Evolutionary conservation across 1,140 invertebrate species (phyloP), one percentile per base, ranked within the genome.

Genomic region (Brachionus plicatilis): DNA sequence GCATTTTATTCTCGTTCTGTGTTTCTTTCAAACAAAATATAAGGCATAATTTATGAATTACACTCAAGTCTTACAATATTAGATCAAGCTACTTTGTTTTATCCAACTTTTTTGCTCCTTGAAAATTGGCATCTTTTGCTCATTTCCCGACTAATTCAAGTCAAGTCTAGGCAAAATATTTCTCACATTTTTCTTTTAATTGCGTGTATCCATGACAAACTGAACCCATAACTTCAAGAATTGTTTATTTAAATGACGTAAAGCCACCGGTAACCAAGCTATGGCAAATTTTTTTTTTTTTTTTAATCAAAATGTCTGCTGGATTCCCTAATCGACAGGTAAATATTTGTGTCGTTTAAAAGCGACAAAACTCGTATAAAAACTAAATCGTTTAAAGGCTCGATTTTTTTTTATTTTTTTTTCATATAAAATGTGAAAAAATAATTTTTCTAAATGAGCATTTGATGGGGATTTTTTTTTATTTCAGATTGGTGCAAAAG

Each of bases 11-110:
- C 53, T 60, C 53, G 27, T 60, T 60, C 53, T 60, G 20, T 20
- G 17, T 60, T 60, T 60, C 53, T 60, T 60, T 60, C 53, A 60
- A 60, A 20, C 53, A 20, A 60, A 60, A 60, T 60, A 20, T 60
- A 60, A 60, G 53, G 53, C 53, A 60, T 60, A 60, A 60, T 60
- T 60, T 60, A 60, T 60, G 53, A 60, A 60, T 60, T 60, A 60
- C 53, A 60, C 53, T 60, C 53, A 60, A 60, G 17, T 60, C 53
- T 20, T 60, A 60, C 53, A 60, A 60, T 60, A 24, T 60, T 60
- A 20, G 8, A 20, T 60, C 53, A 60, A 60, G 53, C 53, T 60
- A 24, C 53, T 60, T 60, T 60, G 53, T 60, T 60, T 60, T 60
- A 60, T 24, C 20, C 20, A 60, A 60, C 45, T 47, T 47, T 11